A percentile compares a stretch with the other conserved stretches of the same genome.
Conservation (phyloP, 2,888 invertebrate species). For the Caenorhabditis sp. region DNA sequence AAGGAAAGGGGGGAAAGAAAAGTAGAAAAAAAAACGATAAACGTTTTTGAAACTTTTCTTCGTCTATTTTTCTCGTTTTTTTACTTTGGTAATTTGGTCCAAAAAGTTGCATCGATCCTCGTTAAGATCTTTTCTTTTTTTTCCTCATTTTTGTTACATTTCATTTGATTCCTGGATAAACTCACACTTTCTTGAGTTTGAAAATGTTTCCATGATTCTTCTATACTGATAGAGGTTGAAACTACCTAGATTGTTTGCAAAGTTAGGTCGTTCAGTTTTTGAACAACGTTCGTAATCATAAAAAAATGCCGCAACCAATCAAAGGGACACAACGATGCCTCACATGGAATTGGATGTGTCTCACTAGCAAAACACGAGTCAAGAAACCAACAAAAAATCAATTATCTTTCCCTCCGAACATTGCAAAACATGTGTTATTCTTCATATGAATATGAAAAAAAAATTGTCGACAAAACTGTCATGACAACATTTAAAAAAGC, state of each 20-base stretch:
- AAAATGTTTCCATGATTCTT: too few species aligned
- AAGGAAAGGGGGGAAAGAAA: neutral
- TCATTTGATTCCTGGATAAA: too few species aligned
- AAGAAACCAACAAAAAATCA: too few species aligned
- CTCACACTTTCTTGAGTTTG: too few species aligned
- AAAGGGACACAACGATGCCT: too few species aligned
- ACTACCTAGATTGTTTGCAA: too few species aligned
- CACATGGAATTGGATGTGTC: too few species aligned
- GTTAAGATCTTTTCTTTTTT: neutral
- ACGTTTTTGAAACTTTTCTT: neutral
- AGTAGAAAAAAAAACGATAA: neutral
- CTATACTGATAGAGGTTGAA: too few species aligned
- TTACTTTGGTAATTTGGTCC: neutral
- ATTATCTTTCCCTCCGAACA: constrained; percentile 2
- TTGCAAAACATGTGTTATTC: too few species aligned
- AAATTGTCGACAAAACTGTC: neutral
- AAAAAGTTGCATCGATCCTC: constrained; percentile 17
- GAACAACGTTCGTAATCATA: too few species aligned
- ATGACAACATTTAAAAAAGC: neutral
- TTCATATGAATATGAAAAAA: neutral
- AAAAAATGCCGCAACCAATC: too few species aligned
- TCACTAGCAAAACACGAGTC: neutral
- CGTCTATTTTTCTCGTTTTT: neutral
- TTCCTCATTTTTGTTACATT: neutral
- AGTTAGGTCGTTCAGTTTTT: too few species aligned